Base-by-base conservation (phyloP, 2,888 invertebrate genomes). In the Xanthostigma xanthostigma region DNA sequence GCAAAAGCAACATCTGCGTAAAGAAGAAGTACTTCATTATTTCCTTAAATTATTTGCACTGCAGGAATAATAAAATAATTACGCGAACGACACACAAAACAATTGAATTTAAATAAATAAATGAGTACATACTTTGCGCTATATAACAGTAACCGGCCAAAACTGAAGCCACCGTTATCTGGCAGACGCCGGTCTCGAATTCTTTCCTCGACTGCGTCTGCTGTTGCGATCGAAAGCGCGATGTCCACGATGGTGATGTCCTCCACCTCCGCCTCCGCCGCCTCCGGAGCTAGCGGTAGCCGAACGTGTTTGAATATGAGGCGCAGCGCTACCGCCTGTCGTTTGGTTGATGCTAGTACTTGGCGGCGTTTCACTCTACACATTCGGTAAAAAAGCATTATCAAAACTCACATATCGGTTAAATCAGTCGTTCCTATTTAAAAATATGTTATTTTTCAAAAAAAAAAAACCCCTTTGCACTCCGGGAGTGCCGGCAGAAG, bases 121-220 rank as follows among this genome's bases (percentile, higher is more conserved):
- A 27, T 27, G 27, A 41, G 17, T 13, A 41, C 17, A 12, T 5
- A 41, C 13, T 12, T 48, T 44, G 40, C 35, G 44, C 47, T 47
- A 47, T 33, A 47, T 46, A 17, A 47, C 42, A 17, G 42, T 36
- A 33, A 11, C 40, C 10, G 45, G 12, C 35, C 34, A 36, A 27
- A 40, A 14, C 14, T 38, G 34, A 49, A 51, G 51, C 49, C 49
- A 49, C 46, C 45, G 51, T 51, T 49, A 51, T 51, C 51, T 51
- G 36, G 41, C 46, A 12, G 46, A 38, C 14, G 44, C 44, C n/a
- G 48, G 42, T 8, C 49, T 43, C n/a, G 40, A 37, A 43, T 42
- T 41, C 12, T 37, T 48, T 27, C 49, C 44, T n/a, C 51, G 46
- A 9, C 47, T 38, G 10, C 48, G 43, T 4, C 51, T 45, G 8